Evolutionary conservation across 2,113 vertebrate genomes (phyloP).

Genomic region (Cnemophilus loriae): DNA sequence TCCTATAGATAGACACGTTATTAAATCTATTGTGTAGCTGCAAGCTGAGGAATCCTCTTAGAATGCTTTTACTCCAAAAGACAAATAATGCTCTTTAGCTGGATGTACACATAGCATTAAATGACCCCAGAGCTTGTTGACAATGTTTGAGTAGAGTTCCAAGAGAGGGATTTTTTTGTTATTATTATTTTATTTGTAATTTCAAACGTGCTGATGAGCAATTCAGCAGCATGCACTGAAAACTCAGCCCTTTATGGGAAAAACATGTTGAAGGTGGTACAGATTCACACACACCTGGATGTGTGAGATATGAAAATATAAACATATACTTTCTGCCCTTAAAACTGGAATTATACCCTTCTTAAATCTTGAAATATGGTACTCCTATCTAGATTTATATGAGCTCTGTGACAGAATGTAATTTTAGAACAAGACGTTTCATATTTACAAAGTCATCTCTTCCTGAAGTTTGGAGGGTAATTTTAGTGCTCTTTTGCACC

Average conservation of each 20-base stretch:
- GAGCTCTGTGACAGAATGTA: background rate
- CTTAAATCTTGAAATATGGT: background rate
- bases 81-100: background rate
- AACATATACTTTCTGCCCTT: background rate
- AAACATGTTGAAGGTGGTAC: rapidly evolving
- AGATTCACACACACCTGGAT: background rate
- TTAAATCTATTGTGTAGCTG: background rate
- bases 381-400: background rate
- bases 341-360: background rate
- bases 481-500: background rate
- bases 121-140: background rate
- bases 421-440: background rate
- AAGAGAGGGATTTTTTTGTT: background rate
- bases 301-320: background rate
- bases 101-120: background rate
- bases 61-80: background rate
- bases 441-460: background rate
- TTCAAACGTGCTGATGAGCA: background rate
- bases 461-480: background rate
- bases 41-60: background rate
- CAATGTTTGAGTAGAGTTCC: background rate
- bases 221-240: background rate
- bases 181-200: background rate
- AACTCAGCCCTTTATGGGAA: background rate
- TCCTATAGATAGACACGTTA: background rate